Evolutionary conservation across 2,888 invertebrate genomes (phyloP), one percentile per base, ranked within the genome.

Genomic region (Malthinus flaveolus): DNA sequence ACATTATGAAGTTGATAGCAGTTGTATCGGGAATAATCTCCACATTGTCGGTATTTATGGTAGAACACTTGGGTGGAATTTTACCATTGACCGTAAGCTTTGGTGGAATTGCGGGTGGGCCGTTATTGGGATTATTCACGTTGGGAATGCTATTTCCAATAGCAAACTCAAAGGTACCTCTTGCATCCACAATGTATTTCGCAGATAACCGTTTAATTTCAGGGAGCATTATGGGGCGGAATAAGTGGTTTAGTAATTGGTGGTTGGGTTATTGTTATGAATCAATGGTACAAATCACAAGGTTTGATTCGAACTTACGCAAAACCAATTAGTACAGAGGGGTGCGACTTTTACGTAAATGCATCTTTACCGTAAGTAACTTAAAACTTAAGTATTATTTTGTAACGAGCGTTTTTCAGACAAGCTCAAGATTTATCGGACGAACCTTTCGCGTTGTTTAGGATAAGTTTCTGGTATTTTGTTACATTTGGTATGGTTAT

Each of bases 31-130:
- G 95, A 1, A 75, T 87, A 0, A 72, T 91, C 9, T 91, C 91
- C 32, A 93, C 95, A 65, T 86, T 81, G 0, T 78, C 95, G 42
- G 83, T 87, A 3, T 87, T 85, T 77, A 73, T 84, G n/a, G 81
- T 86, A 0, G 83, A 87, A 45, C 82, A 84, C 56, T 73, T 90
- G 47, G 88, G 88, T 49, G 83, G 85, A 12, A 79, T 90, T 31
- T 81, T 89, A 58, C 86, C 88, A 70, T 83, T 88, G 2, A 81
- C 82, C 1, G 78, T 84, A 31, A 84, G 84, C 42, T 81, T 87
- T 7, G 82, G 83, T 9, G 87, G 87, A 1, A 80, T 87, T 1
- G 83, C 85, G 0, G 84, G 85, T 23, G 88, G 88, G 1, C 84
- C 88, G 0, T 74, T 86, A 7, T 77, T 88, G 5, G 88, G 87